A percentile compares a stretch with the other conserved stretches of the same genome.
phyloP scores from a whole-genome alignment of 2,113 vertebrate genomes.

The Datnioides undecimradiatus region DNA sequence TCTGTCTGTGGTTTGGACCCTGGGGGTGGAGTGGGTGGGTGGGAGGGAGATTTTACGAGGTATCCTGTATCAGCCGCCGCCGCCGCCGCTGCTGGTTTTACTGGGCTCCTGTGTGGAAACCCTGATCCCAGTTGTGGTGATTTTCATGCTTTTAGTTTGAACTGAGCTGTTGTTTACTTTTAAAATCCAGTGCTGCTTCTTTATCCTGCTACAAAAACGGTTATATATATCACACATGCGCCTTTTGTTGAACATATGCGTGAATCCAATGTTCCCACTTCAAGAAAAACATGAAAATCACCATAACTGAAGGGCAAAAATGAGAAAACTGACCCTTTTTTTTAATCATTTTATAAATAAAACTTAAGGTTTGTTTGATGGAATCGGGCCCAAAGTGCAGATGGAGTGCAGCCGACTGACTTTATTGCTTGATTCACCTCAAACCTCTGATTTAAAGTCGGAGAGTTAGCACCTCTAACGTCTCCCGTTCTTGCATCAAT shows the following conservation, averaged over 20 bases:
- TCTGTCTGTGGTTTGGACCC: conserved; percentile 43
- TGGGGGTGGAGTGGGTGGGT: background rate
- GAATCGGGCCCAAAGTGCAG: background rate
- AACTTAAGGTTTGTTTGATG: background rate
- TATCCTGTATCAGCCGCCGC: conserved; percentile 26
- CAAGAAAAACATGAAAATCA: conserved; percentile 1
- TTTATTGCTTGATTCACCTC: background rate
- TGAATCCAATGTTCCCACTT: background rate
- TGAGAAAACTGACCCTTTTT: background rate
- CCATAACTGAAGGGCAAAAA: background rate
- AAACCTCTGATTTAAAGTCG: background rate
- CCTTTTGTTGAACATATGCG: too few relatives aligned
- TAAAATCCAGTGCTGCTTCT: background rate
- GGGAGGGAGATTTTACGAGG: conserved; percentile 1
- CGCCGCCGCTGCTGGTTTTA: conserved; percentile 32
- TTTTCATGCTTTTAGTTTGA: conserved; percentile 34
- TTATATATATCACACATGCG: too few relatives aligned
- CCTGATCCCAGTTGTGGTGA: background rate
- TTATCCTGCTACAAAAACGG: too few relatives aligned
- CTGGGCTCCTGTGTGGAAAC: conserved; percentile 23
- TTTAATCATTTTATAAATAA: background rate
- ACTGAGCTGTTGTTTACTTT: background rate
- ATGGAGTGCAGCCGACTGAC: too few relatives aligned
- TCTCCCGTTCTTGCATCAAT: background rate
- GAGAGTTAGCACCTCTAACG: background rate